Base-by-base conservation (phyloP, 2,113 vertebrate species). In the Larimichthys polyactis region DNA sequence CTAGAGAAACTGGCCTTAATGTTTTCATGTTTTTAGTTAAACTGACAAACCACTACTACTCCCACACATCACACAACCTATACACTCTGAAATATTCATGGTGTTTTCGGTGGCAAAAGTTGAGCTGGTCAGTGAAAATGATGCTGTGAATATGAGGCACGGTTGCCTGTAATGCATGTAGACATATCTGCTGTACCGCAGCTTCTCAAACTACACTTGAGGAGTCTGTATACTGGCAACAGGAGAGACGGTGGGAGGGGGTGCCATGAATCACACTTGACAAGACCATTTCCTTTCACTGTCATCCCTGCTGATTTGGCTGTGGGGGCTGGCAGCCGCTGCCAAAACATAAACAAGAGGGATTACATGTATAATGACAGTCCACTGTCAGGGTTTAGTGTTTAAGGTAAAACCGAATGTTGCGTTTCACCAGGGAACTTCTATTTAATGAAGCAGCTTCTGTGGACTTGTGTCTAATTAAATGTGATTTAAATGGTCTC, bases 261-360 rank as follows among this genome's bases (percentile, higher is more conserved):
- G n/a, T 11, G 51, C 44, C 40, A 81, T 87, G 82, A 83, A 89
- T 90, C 81, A 81, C 70, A 89, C 84, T 67, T 89, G 91, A 93
- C 90, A 92, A 84, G 80, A 86, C 75, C 64, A 80, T 89, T 92
- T 92, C 68, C 83, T 80, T 74, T 88, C 75, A 72, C 79, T 81
- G 85, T 89, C 88, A 75, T 79, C 79, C 66, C 69, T 1, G 63
- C 83, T 75, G 87, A 87, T 87, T 66, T 80, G 81, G 77, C 91
- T 72, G 46, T 60, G 49, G 75, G 87, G 76, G 48, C 75, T 79
- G 71, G 64, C 83, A 76, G 81, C 79, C 74, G 76, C 83, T 80
- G 83, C 85, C 66, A 71, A 84, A 86, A 76, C 86, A 89, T 52
- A 81, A 86, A 90, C 84, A 85, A 75, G 67, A 70, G 63, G 44